Percentiles rank a stretch among this genome's conserved stretches.
Conservation (phyloP, 1,140 invertebrate genomes). For the Drosophila saltans region DNA sequence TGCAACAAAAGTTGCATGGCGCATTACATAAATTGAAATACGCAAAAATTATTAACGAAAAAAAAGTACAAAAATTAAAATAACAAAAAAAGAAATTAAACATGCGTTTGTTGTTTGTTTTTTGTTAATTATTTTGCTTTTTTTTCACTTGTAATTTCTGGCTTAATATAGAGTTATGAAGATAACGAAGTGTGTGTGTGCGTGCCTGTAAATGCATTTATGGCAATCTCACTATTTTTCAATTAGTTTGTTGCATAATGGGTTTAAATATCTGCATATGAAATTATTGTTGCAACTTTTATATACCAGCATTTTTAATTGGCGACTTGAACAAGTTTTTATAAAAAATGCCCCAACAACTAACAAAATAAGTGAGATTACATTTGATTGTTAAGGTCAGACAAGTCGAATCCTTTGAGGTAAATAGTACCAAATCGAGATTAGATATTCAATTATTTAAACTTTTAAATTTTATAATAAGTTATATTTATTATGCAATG, state of each 20-base stretch:
- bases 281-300: slow-evolving; percentile 29
- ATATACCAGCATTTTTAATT: not conserved
- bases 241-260: slow-evolving; percentile 44
- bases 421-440: too few relatives aligned
- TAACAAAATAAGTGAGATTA: too few relatives aligned
- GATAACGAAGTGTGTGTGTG: slow-evolving; percentile 42
- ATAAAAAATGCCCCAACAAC: too few relatives aligned
- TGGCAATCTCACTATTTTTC: slow-evolving; percentile 26
- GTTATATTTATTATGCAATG: too few relatives aligned
- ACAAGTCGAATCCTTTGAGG: too few relatives aligned
- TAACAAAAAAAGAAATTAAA: not conserved
- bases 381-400: too few relatives aligned
- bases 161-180: slow-evolving; percentile 56
- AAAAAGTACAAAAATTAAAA: not conserved
- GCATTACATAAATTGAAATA: slow-evolving; percentile 76
- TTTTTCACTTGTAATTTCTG: slow-evolving; percentile 37
- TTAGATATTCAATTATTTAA: too few relatives aligned
- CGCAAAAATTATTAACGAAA: slow-evolving; percentile 45
- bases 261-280: slow-evolving; percentile 26
- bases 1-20: slow-evolving; percentile 73
- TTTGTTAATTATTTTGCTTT: slow-evolving; percentile 31
- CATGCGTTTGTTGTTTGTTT: slow-evolving; percentile 25
- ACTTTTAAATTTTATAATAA: too few relatives aligned
- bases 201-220: not conserved
- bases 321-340: not conserved